These are phyloP conservation scores for Zosterops pallidus DNA, from an alignment of 2,113 vertebrate genomes.

Conservation along the genomic window DNA sequence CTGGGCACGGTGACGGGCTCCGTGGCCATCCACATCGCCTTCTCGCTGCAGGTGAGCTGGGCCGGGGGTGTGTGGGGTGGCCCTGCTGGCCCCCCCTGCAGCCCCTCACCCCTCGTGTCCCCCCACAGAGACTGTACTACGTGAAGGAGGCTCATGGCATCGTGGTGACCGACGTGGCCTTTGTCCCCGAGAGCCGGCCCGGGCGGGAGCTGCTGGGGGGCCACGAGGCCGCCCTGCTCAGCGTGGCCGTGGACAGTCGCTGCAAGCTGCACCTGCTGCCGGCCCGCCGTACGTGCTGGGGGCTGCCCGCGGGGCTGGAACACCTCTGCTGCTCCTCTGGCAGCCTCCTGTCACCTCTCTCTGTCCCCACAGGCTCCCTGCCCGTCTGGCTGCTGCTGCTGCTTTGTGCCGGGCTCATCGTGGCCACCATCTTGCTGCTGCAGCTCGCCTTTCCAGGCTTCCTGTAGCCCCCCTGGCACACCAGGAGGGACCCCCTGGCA, in stretches of 20 bases:
- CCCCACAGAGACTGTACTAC: slow-evolving; percentile 85
- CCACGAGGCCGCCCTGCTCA: slow-evolving; percentile 88
- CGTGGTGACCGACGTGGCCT: slow-evolving; percentile 91
- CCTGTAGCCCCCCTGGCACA: slow-evolving; percentile 58
- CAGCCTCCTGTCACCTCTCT: rapidly evolving
- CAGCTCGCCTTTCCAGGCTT: slow-evolving; percentile 86
- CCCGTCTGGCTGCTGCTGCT: slow-evolving; percentile 89
- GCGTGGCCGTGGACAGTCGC: slow-evolving; percentile 93
- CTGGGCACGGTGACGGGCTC: slow-evolving; percentile 94
- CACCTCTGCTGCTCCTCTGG: background rate
- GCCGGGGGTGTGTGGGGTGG: rapidly evolving
- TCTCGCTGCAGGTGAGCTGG: slow-evolving; percentile 90
- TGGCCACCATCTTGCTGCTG: slow-evolving; percentile 82
- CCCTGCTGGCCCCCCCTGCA: rapidly evolving
- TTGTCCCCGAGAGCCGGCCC: slow-evolving; percentile 79
- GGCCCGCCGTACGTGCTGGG: slow-evolving; percentile 79
- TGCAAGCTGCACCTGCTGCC: slow-evolving; percentile 88
- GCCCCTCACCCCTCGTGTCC: background rate
- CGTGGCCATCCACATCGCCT: slow-evolving; percentile 91
- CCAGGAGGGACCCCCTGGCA: background rate
- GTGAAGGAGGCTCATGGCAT: slow-evolving; percentile 92
- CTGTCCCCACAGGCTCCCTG: slow-evolving; percentile 76
- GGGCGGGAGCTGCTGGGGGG: slow-evolving; percentile 78
- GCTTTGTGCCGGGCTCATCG: slow-evolving; percentile 81
- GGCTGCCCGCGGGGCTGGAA: rapidly evolving